Evolutionary conservation across 2,888 invertebrate species (phyloP).

Genomic region (Diaprepes abbreviatus): DNA sequence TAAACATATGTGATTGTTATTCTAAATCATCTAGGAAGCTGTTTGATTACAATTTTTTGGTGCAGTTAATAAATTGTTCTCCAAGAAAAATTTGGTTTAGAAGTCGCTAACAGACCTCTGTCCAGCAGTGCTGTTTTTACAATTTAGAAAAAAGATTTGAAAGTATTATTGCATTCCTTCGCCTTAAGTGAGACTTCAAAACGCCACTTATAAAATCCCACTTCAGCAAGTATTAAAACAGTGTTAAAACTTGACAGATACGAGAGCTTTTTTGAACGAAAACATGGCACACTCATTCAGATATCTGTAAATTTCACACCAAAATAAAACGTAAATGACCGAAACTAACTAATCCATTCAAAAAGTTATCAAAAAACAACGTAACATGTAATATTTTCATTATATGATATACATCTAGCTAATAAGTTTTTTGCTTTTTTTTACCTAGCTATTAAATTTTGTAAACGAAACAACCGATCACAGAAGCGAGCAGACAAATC

Average conservation of each 20-base stretch:
- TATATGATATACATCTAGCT: slow-evolving; percentile 15
- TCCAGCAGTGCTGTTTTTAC: neutral
- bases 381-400: neutral
- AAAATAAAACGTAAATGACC: slow-evolving; percentile 28
- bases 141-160: neutral
- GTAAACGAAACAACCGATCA: slow-evolving; percentile 65
- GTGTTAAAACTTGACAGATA: slow-evolving; percentile 1
- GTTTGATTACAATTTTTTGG: no score
- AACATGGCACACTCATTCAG: slow-evolving; percentile 8
- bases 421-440: slow-evolving; percentile 1
- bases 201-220: neutral
- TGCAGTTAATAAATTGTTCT: no score
- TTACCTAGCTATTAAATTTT: slow-evolving; percentile 45
- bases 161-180: neutral
- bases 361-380: neutral
- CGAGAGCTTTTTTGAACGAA: neutral
- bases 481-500: slow-evolving; percentile 65
- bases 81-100: no score
- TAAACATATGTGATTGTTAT: no score
- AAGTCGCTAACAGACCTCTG: no score
- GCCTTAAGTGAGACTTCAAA: neutral
- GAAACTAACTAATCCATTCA: slow-evolving; percentile 53
- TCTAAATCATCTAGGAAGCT: no score
- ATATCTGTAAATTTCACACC: neutral
- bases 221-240: neutral